phyloP scores from a whole-genome alignment of 2,888 invertebrate species.

The Chrysodeixis includens region DNA sequence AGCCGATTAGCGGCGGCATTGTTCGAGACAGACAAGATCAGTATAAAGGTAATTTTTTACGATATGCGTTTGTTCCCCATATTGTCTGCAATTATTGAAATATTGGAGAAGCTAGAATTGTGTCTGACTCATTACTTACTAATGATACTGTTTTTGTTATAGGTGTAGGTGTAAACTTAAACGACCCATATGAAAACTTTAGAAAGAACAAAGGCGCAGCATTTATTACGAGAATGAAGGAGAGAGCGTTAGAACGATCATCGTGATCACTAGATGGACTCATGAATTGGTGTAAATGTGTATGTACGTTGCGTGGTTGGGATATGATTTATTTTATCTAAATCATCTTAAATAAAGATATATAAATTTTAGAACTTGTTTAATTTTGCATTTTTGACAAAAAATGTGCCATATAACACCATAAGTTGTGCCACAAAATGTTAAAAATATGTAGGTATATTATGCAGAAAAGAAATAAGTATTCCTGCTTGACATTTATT shows the following conservation, averaged over 20 bases:
- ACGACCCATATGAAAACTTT: slow-evolving; percentile 99
- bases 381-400: slow-evolving; percentile 44
- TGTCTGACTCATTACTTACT: not conserved
- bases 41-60: slow-evolving; percentile 91
- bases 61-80: not conserved
- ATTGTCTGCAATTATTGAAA: no score
- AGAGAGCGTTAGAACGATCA: slow-evolving; percentile 93
- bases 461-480: no score
- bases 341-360: slow-evolving; percentile 84
- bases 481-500: no score
- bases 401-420: not conserved
- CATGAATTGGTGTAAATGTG: slow-evolving; percentile 80
- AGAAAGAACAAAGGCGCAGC: slow-evolving; percentile 98
- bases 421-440: no score
- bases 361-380: slow-evolving; percentile 72
- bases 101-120: no score
- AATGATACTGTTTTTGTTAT: slow-evolving; percentile 62
- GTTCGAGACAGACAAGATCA: slow-evolving; percentile 97
- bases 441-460: not conserved
- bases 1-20: slow-evolving; percentile 97
- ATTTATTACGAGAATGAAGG: slow-evolving; percentile 98
- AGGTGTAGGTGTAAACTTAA: slow-evolving; percentile 97
- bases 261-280: slow-evolving; percentile 76
- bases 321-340: slow-evolving; percentile 86
- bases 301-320: slow-evolving; percentile 80